Evolutionary conservation across 2,113 vertebrate genomes (phyloP), one percentile per base, ranked within the genome.

Genomic region (Scortum barcoo): DNA sequence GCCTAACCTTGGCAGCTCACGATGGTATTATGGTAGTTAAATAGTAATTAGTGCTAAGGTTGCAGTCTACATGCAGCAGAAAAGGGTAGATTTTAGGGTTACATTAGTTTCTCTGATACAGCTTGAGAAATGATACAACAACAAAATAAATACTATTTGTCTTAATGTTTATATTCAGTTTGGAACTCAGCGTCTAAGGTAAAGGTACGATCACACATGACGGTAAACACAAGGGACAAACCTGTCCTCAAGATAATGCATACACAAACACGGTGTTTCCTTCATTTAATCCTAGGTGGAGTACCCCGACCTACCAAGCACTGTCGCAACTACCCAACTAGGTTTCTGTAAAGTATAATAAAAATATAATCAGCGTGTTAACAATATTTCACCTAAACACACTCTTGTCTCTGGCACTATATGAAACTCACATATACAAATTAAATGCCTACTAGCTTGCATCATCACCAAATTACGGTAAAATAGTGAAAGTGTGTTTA

Each of bases 41-140:
- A 71, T 30, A 46, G 63, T 80, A 78, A 86, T 88, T 72, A 80
- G 30, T 63, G 68, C 78, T 67, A 22, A 33, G 57, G 54, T 67
- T 56, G 71, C 46, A 73, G 24, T 71, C 26, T 73, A 26, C 38
- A 33, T 26, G 44, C 11, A 71, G 17, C 19, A 72, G 13, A 65
- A n/a, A 22, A 22, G 44, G 16, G 72, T 4, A 20, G 54, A 46
- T 73, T 78, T 62, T 10, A 26, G 62, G 38, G 30, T 68, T 36
- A 33, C 19, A 60, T 46, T 33, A 24, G 53, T 33, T 76, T 62
- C 20, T 57, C 3, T 69, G 17, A 38, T 40, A 40, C 36, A 42
- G 54, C 30, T 60, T 60, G 8, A 54, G 22, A 67, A 22, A 40
- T 30, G n/a, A 50, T 61, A 28, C 22, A 61, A 9, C 19, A 60